Base-by-base conservation (phyloP, 2,113 vertebrate genomes). In the Redunca redunca region DNA sequence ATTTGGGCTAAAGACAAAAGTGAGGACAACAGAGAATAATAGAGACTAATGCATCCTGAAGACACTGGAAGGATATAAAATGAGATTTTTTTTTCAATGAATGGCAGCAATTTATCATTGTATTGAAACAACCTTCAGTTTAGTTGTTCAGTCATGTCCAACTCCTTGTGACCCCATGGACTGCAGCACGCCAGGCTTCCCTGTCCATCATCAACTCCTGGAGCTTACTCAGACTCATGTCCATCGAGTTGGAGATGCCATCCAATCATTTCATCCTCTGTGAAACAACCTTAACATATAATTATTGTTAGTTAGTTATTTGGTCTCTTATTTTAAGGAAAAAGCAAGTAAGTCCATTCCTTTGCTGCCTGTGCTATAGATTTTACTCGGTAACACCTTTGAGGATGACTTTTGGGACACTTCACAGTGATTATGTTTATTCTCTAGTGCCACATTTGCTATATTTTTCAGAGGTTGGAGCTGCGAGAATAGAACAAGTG, bases 381-480 rank as follows among this genome's bases (percentile, higher is more conserved):
- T 5, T 93, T 82, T 88, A 10, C 89, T 71, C 85, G 21, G 60
- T 90, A 96, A 98, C 57, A 92, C 40, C 80, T 98, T 97, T n/a
- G 86, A 36, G 96, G 95, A n/a, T 96, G 60, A 92, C 48, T 90
- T 94, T 84, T 89, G 46, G 10, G 57, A 97, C 57, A 91, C 86
- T 95, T 78, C 96, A 57, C 43, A 88, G 52, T 43, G 50, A 33
- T 94, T 93, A 85, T 91, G 10, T 21, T 97, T 97, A 55, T 96
- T 96, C 90, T 95, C 86, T 90, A 88, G 86, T 95, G 98, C 90
- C 97, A 97, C 46, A 98, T 36, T 64, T 60, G 17, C 36, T 46
- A 96, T 10, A 53, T 36, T 53, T 80, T 40, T 33, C 74, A 87
- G 97, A 98, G 98, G 55, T 91, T 83, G 81, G n/a, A 97, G 17